Percentiles rank a stretch among this genome's conserved stretches.
These are phyloP conservation scores for Crocuta crocuta DNA, from an alignment of 2,113 vertebrate species.

Conservation along the genomic window DNA sequence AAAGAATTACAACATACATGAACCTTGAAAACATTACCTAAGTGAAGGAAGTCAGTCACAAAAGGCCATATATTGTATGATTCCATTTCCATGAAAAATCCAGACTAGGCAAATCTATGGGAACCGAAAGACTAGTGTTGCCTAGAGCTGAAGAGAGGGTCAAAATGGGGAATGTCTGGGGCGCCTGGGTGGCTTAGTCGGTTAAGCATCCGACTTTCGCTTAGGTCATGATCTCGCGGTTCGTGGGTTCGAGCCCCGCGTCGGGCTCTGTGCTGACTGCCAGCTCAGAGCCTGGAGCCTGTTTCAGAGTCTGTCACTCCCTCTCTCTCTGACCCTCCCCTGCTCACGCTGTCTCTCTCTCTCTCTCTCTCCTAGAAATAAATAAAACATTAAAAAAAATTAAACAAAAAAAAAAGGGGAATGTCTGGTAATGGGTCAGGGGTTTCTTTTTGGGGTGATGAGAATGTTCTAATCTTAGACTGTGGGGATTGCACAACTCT, in stretches of 20 bases:
- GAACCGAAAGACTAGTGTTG: background rate
- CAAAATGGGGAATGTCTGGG: background rate
- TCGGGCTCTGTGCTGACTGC: no score
- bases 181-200: no score
- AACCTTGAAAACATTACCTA: background rate
- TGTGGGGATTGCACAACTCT: background rate
- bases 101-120: background rate
- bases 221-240: no score
- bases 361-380: no score
- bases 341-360: no score
- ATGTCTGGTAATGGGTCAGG: background rate
- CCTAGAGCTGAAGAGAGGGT: background rate
- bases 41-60: background rate
- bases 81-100: background rate
- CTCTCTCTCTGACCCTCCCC: no score
- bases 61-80: background rate
- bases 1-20: background rate
- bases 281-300: no score
- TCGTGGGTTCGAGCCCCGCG: no score
- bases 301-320: no score
- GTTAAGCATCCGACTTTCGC: no score
- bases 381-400: no score
- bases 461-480: background rate
- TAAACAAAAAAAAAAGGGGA: background rate
- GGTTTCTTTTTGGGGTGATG: background rate